Base-by-base conservation (phyloP, 2,797 vertebrate genomes). In the Pangasius sanitwongsei region DNA sequence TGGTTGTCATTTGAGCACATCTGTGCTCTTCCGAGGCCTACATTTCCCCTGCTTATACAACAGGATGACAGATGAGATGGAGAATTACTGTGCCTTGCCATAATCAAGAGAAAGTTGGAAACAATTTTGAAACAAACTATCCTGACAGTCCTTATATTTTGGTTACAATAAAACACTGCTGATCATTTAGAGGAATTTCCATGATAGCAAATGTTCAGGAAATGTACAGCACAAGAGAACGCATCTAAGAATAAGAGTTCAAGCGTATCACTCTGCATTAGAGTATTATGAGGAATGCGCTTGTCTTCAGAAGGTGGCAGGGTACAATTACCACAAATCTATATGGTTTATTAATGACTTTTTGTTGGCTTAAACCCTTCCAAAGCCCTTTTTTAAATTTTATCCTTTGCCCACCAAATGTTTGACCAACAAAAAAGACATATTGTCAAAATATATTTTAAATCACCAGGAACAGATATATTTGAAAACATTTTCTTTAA, bases 31-130 rank as follows among this genome's bases (percentile, higher is more conserved):
- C 48, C 11, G 74, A 87, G 89, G 85, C 25, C 65, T 37, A 61
- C 48, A 89, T 88, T 90, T 90, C 67, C 81, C 88, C 67, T 74
- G 65, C 80, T 87, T 88, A 90, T 87, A 84, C 65, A 91, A 89
- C 78, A 84, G 55, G 70, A 84, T 83, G 81, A 90, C 90, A 83
- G 88, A 63, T 65, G 59, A 41, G 48, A 53, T 37, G n/a, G 74
- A 69, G 74, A 37, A 86, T 82, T 53, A 86, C 57, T 41, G 7
- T 57, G 55, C 53, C 50, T 50, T 84, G 4, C 7, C 9, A 34
- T 69, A 69, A 67, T 67, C 41, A 83, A 59, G 80, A 82, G 6
- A 61, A 41, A 63, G 44, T 63, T 83, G 37, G 5, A 44, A 83
- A 83, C 81, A 18, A 28, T 63, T 83, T 44, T 63, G 3, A 44